Conservation (phyloP, 2,797 vertebrate species). For the Helostoma temminkii region DNA sequence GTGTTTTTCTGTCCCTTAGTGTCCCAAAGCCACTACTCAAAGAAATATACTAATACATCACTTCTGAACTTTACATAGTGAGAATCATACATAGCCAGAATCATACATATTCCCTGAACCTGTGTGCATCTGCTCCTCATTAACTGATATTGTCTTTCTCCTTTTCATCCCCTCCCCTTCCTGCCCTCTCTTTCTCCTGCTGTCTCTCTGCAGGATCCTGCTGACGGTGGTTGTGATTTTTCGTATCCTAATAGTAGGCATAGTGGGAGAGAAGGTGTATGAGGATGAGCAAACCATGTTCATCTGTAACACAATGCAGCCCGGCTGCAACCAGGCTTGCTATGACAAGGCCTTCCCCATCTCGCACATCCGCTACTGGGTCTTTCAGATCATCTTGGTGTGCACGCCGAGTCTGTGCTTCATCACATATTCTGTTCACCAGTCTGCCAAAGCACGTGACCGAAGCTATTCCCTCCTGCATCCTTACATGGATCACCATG, state of each 20-base stretch:
- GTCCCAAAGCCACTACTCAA: neutral
- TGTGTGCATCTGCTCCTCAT: slow-evolving; percentile 38
- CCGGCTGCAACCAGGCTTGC: slow-evolving; percentile 93
- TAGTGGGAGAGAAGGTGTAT: slow-evolving; percentile 93
- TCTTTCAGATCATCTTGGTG: slow-evolving; percentile 91
- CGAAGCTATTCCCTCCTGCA: slow-evolving; percentile 86
- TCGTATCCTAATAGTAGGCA: slow-evolving; percentile 93
- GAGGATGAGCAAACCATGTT: slow-evolving; percentile 95
- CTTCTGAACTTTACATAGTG: neutral
- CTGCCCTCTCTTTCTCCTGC: slow-evolving; percentile 56
- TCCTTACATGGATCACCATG: slow-evolving; percentile 84
- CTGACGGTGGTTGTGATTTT: slow-evolving; percentile 96
- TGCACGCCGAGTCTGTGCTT: slow-evolving; percentile 91
- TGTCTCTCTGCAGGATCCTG: slow-evolving; percentile 87
- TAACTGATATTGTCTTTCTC: slow-evolving; percentile 58
- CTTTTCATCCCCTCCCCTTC: slow-evolving; percentile 35
- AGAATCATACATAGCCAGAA: slow-evolving; percentile 19
- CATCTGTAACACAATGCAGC: slow-evolving; percentile 93
- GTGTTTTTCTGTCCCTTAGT: slow-evolving; percentile 16
- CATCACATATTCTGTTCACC: slow-evolving; percentile 91
- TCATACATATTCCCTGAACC: slow-evolving; percentile 21
- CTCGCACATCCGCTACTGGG: slow-evolving; percentile 94
- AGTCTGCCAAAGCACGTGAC: slow-evolving; percentile 88
- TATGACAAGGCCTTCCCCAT: slow-evolving; percentile 94
- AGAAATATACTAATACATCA: slow-evolving; percentile 8